phyloP scores from a whole-genome alignment of 2,797 vertebrate species.

The Melanotaenia boesemani region DNA sequence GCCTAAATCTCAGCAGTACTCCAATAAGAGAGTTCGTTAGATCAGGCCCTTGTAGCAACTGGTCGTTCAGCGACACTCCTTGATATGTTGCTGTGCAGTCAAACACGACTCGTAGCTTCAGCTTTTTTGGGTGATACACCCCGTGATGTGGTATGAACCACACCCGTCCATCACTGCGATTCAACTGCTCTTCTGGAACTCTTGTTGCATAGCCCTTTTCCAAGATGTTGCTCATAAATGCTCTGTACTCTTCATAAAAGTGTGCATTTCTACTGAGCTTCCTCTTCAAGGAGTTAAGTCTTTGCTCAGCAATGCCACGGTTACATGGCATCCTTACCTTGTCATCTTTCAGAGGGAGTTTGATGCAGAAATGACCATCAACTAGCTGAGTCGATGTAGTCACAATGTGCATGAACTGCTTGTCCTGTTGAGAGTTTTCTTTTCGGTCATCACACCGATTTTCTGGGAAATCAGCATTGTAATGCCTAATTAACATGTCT shows the following conservation, averaged over 20 bases:
- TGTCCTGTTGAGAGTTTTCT: neutral
- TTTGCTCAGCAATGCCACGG: constrained; percentile 3
- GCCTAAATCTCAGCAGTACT: constrained; percentile 4
- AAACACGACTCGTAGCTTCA: neutral
- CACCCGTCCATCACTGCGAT: neutral
- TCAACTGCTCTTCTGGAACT: neutral
- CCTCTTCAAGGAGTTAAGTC: constrained; percentile 2
- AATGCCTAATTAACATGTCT: neutral
- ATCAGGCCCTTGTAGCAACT: constrained; percentile 9
- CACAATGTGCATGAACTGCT: constrained; percentile 11
- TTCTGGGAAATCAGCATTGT: constrained; percentile 6
- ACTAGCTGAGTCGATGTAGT: neutral
- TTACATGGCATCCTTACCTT: neutral
- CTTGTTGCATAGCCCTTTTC: neutral
- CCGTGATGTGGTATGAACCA: constrained; percentile 9
- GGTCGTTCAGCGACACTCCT: neutral
- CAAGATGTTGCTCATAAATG: constrained; percentile 1
- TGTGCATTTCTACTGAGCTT: neutral
- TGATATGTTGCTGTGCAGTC: constrained; percentile 10
- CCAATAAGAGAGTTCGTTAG: neutral
- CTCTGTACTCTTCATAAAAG: neutral
- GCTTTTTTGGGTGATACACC: constrained; percentile 9
- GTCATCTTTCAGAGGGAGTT: neutral
- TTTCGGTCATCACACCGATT: neutral
- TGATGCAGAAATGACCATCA: constrained; percentile 4